Evolutionary conservation across 1,140 invertebrate genomes (phyloP).

Genomic region (Papilio polytes): DNA sequence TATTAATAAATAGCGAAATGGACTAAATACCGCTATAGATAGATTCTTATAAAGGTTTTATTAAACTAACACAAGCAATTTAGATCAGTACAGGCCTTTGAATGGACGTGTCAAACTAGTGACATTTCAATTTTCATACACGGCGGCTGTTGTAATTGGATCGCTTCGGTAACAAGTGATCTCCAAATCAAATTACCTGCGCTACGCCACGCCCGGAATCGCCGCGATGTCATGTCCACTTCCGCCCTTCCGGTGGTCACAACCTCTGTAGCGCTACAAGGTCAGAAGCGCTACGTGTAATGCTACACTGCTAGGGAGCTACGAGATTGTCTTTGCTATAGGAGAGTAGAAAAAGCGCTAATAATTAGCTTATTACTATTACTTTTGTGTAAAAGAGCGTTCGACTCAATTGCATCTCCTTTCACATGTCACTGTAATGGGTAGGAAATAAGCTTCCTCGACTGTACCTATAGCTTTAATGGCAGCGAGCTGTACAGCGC

Average conservation of each 20-base stretch:
- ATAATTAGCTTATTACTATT: too few species aligned
- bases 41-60: background rate
- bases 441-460: background rate
- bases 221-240: background rate
- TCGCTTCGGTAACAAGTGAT: constrained; percentile 16
- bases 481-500: background rate
- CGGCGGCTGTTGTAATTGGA: background rate
- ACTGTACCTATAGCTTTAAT: background rate
- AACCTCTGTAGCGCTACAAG: background rate
- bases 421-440: background rate
- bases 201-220: background rate
- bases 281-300: background rate
- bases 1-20: too few species aligned
- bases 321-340: background rate
- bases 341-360: too few species aligned
- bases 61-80: background rate
- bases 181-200: background rate
- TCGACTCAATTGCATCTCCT: background rate
- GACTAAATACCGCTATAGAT: too few species aligned
- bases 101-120: background rate
- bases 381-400: too few species aligned
- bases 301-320: background rate
- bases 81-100: background rate
- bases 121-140: constrained; percentile 1
- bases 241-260: background rate